Conservation (phyloP, 2,797 vertebrate genomes). For the Mormyrus proboscirostris region DNA sequence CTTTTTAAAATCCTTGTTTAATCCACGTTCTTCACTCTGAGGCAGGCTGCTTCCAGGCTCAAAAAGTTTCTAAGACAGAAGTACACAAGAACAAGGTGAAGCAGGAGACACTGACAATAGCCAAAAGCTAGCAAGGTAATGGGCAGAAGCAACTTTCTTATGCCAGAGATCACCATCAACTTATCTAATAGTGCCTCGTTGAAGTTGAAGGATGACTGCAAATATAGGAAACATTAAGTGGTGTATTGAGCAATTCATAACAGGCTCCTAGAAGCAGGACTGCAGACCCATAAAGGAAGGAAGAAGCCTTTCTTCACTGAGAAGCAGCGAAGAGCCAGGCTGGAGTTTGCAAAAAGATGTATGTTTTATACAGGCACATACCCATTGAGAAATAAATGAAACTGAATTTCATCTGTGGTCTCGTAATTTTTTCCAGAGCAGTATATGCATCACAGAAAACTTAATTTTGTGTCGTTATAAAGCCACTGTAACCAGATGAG, state of each 20-base stretch:
- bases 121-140: not conserved
- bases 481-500: not conserved
- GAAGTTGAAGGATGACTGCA: not conserved
- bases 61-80: not conserved
- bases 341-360: not conserved
- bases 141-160: not conserved
- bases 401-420: not conserved
- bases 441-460: not conserved
- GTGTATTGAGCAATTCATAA: not conserved
- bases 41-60: not conserved
- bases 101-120: not conserved
- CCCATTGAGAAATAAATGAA: not conserved
- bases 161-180: not conserved
- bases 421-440: not conserved
- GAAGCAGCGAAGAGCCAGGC: not conserved
- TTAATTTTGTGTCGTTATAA: not conserved
- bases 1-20: not conserved
- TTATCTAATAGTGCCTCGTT: not conserved
- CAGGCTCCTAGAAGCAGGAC: not conserved
- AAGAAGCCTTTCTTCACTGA: not conserved
- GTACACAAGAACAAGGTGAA: not conserved
- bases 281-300: not conserved
- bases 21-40: not conserved
- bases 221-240: not conserved
- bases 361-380: not conserved